phyloP scores from a whole-genome alignment of 2,113 vertebrate species.

The Corydoras sp. region DNA sequence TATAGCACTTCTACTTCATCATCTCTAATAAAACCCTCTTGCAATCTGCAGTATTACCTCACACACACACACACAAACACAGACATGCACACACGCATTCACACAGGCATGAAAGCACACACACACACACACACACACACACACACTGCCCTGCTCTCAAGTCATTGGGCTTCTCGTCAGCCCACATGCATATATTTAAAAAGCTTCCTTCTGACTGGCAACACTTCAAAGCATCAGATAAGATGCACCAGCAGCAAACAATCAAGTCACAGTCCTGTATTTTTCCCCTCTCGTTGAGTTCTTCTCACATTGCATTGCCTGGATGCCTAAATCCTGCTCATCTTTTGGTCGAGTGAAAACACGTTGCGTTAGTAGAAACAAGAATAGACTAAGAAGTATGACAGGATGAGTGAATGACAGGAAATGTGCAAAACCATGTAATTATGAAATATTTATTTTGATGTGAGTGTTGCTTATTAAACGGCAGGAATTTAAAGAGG shows the following conservation, averaged over 20 bases:
- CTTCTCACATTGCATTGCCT: constrained; percentile 30
- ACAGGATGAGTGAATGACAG: neutral
- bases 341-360: constrained; percentile 43
- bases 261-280: constrained; percentile 45
- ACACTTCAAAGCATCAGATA: constrained; percentile 45
- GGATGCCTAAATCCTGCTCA: constrained; percentile 15
- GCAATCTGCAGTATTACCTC: constrained; percentile 29
- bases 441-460: too few species aligned
- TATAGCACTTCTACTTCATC: neutral
- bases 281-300: constrained; percentile 41
- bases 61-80: constrained; percentile 34
- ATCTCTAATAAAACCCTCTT: constrained; percentile 10
- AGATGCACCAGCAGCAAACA: constrained; percentile 41
- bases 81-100: too few species aligned
- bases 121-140: too few species aligned
- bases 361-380: constrained; percentile 33
- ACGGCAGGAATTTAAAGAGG: constrained; percentile 17
- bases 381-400: constrained; percentile 1
- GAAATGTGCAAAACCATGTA: neutral
- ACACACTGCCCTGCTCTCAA: too few species aligned
- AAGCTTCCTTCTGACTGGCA: constrained; percentile 39
- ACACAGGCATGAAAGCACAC: too few species aligned
- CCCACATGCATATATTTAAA: constrained; percentile 45
- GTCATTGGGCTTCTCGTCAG: too few species aligned
- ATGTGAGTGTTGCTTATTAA: too few species aligned